Percentiles rank a stretch among this genome's conserved stretches.
These are phyloP conservation scores for Cenopis cana DNA, from an alignment of 2,888 invertebrate genomes.

Conservation along the genomic window DNA sequence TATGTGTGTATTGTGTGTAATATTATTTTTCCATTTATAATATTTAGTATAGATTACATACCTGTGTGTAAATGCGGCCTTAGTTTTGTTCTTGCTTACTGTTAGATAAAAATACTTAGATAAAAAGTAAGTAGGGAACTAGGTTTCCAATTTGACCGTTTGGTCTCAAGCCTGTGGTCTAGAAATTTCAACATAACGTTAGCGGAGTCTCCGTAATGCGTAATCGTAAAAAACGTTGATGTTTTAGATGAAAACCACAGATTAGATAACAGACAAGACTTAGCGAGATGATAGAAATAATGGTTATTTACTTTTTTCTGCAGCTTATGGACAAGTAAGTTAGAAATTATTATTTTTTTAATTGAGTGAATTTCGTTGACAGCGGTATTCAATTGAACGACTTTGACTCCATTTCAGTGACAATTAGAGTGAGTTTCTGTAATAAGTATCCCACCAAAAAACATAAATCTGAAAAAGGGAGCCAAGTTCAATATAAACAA, in stretches of 20 bases:
- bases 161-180: conserved; percentile 16
- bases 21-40: too few species aligned
- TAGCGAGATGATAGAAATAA: not conserved
- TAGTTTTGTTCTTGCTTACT: not conserved
- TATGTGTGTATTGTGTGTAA: too few species aligned
- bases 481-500: too few species aligned
- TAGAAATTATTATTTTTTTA: too few species aligned
- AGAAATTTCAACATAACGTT: conserved; percentile 25
- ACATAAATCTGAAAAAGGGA: too few species aligned
- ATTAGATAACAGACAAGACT: conserved; percentile 17
- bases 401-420: too few species aligned
- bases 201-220: conserved; percentile 25
- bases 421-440: too few species aligned
- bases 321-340: not conserved
- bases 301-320: not conserved
- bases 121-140: conserved; percentile 1
- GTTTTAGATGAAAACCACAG: conserved; percentile 28
- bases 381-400: too few species aligned
- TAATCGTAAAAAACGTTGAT: conserved; percentile 24
- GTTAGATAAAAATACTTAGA: not conserved
- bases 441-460: too few species aligned
- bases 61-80: too few species aligned
- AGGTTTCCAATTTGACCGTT: conserved; percentile 2
- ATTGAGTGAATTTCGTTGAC: too few species aligned
- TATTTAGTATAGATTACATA: too few species aligned